Evolutionary conservation across 2,888 invertebrate genomes (phyloP).

Genomic region (Zele albiditarsus): DNA sequence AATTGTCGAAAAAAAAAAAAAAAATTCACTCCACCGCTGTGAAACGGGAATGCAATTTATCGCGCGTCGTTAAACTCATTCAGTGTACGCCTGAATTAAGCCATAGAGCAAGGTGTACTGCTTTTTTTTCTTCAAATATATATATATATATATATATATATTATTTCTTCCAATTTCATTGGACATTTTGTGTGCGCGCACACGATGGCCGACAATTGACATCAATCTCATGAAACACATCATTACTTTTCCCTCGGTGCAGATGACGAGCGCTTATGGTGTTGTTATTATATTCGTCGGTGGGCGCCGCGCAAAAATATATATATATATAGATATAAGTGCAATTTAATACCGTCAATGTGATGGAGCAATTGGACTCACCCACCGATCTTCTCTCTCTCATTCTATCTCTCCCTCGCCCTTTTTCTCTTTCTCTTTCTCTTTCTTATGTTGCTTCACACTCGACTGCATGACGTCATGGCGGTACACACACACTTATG

Average conservation of each 20-base stretch:
- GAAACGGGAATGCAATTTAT: slow-evolving; percentile 16
- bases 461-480: slow-evolving; percentile 59
- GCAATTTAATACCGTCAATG: slow-evolving; percentile 7
- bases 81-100: slow-evolving; percentile 21
- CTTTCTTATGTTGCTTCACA: slow-evolving; percentile 52
- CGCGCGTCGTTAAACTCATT: slow-evolving; percentile 17
- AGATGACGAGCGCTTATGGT: not conserved
- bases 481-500: slow-evolving; percentile 51
- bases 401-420: not conserved
- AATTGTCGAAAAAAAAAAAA: not conserved
- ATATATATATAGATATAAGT: not conserved
- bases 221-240: slow-evolving; percentile 12
- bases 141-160: not conserved
- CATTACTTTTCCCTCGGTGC: slow-evolving; percentile 1
- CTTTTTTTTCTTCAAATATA: slow-evolving; percentile 6
- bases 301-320: not conserved
- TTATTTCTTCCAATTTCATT: not conserved
- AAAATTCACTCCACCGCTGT: not conserved
- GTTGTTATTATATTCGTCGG: slow-evolving; percentile 1
- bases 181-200: not conserved
- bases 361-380: slow-evolving; percentile 25
- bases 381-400: slow-evolving; percentile 22
- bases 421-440: slow-evolving; percentile 19
- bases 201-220: not conserved
- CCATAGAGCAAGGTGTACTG: slow-evolving; percentile 32